Evolutionary conservation across 37 sponge, comb jelly and placozoan species (phyloP).

Genomic region (Amphimedon queenslandica): DNA sequence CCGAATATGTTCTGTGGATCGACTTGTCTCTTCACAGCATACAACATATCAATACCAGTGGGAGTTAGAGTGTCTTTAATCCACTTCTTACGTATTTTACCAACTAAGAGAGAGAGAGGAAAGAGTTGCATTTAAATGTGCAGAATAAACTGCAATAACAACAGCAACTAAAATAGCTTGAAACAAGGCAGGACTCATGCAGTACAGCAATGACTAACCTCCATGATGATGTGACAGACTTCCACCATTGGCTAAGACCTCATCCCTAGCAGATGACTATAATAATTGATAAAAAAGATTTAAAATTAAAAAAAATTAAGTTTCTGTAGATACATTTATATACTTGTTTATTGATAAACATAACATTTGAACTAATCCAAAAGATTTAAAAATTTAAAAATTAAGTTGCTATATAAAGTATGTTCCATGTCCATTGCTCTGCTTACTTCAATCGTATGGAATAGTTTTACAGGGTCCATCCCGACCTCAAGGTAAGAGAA

Average conservation of each 20-base stretch:
- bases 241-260: slow-evolving; percentile 84
- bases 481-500: slow-evolving; percentile 69
- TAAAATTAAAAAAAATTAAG: not conserved
- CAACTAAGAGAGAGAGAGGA: slow-evolving; percentile 55
- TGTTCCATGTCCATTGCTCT: not conserved
- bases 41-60: slow-evolving; percentile 65
- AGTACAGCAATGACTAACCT: no score
- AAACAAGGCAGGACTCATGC: no score
- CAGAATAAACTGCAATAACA: no score
- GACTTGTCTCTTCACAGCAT: slow-evolving; percentile 70
- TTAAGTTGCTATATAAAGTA: not conserved
- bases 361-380: no score
- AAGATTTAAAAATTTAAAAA: not conserved
- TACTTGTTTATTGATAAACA: no score
- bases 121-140: no score
- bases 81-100: slow-evolving; percentile 85
- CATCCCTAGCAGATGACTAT: slow-evolving; percentile 79
- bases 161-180: no score
- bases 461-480: slow-evolving; percentile 73
- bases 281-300: not conserved
- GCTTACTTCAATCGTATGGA: slow-evolving; percentile 64
- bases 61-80: slow-evolving; percentile 59
- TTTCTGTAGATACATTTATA: not conserved
- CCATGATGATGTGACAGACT: slow-evolving; percentile 97
- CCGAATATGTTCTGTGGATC: slow-evolving; percentile 91